Evolutionary conservation across 2,797 vertebrate species (phyloP), one percentile per base, ranked within the genome.

Genomic region (Lerista edwardsae): DNA sequence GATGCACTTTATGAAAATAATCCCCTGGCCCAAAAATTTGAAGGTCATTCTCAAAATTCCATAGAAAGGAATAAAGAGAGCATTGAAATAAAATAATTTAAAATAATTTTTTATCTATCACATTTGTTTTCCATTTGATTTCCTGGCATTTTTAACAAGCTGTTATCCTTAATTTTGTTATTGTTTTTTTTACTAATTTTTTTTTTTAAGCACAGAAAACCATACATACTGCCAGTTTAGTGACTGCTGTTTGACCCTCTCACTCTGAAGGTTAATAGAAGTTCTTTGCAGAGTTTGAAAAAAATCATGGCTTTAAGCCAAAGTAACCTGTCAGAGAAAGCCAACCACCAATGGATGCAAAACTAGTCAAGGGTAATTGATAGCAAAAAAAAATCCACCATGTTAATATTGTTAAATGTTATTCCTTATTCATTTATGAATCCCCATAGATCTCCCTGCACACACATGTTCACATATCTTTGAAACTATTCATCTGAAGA

Each of bases 91-190:
- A 47, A 47, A 47, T 6, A 47, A 47, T 47, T 47, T 8, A 47
- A 47, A 47, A 55, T 19, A 15, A 87, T 27, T 90, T 78, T 91
- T 90, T 36, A 77, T 91, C 41, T 90, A 27, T 91, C 86, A 36
- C 44, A 68, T 83, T 87, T 90, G 87, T 91, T 94, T 94, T 93
- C 73, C 86, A 84, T 93, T 92, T 91, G 64, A 47, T 86, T 72
- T 19, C 44, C 57, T 74, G 88, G 87, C 6, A 9, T 61, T 84
- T 93, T 87, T 84, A 91, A 72, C 47, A 85, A 68, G 91, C 86
- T 87, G 44, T 75, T 93, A 92, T 91, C 88, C 90, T 75, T 25
- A 17, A 17, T 55, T 55, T 55, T 55, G 51, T 17, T 55, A 15
- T 55, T 55, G 51, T 39, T 88, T 80, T 86, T 91, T 89, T 90